Evolutionary conservation across 1,140 invertebrate species (phyloP).

Genomic region (Temnothorax curvispinosus): DNA sequence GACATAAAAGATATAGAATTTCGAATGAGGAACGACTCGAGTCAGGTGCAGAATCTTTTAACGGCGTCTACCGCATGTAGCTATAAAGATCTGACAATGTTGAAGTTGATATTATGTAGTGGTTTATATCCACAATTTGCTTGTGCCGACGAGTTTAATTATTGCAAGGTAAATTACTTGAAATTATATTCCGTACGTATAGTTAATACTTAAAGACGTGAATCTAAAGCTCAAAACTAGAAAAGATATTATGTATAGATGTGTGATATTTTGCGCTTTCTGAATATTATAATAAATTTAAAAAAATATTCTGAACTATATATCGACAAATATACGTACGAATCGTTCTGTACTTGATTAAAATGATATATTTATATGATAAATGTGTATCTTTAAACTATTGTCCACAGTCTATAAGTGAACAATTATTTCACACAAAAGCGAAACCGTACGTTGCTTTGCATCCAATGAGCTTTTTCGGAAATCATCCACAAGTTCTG

Average conservation of each 20-base stretch:
- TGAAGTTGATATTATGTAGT: slow-evolving; percentile 96
- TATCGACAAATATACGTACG: not conserved
- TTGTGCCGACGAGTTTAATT: slow-evolving; percentile 96
- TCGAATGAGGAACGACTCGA: slow-evolving; percentile 90
- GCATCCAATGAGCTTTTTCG: slow-evolving; percentile 96
- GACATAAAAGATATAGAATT: slow-evolving; percentile 98
- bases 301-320: not conserved
- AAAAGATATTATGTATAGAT: not conserved
- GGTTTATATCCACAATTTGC: slow-evolving; percentile 98
- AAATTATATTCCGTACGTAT: not conserved
- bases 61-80: slow-evolving; percentile 90
- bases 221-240: not conserved
- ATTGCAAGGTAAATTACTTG: slow-evolving; percentile 89
- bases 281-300: not conserved
- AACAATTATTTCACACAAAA: slow-evolving; percentile 97
- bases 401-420: slow-evolving; percentile 90
- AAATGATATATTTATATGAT: slow-evolving; percentile 5
- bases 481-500: slow-evolving; percentile 92
- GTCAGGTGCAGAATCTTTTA: slow-evolving; percentile 90
- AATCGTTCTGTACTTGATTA: not conserved
- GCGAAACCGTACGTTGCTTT: slow-evolving; percentile 96
- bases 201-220: not conserved
- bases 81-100: slow-evolving; percentile 93
- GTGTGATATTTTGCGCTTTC: not conserved
- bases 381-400: slow-evolving; percentile 32